Percentiles rank a stretch among this genome's conserved stretches.
Evolutionary conservation across 2,113 vertebrate genomes (phyloP).

Genomic region (Cynoglossus semilaevis): DNA sequence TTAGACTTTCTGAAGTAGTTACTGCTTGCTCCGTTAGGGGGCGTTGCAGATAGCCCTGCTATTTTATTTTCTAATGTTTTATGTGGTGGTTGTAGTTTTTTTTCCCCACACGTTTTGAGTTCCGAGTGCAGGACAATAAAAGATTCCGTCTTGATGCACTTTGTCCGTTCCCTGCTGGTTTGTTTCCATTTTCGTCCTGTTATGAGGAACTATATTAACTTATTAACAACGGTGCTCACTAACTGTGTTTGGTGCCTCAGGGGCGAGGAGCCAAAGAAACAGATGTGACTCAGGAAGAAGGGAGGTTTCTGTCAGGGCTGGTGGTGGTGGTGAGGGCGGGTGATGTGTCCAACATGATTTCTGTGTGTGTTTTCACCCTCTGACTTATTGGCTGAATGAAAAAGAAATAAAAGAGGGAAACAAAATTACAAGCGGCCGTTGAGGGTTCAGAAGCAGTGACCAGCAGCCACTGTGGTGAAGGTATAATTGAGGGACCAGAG

Average conservation of each 20-base stretch:
- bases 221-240: conserved; percentile 61
- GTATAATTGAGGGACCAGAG: conserved; percentile 71
- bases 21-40: too few species aligned
- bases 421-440: conserved; percentile 26
- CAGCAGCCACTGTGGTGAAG: conserved; percentile 63
- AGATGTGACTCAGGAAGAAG: conserved; percentile 59
- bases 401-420: neutral
- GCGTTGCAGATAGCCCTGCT: too few species aligned
- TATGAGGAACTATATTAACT: too few species aligned
- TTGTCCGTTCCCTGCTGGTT: too few species aligned
- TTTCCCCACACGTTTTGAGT: too few species aligned
- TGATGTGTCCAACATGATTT: conserved; percentile 63
- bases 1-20: too few species aligned
- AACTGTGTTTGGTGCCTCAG: conserved; percentile 64
- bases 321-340: conserved; percentile 28
- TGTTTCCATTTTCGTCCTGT: too few species aligned
- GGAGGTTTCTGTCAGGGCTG: neutral
- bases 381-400: conserved; percentile 26
- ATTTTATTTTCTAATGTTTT: too few species aligned
- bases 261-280: conserved; percentile 50
- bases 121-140: too few species aligned
- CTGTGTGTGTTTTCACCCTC: conserved; percentile 50
- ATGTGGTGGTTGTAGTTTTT: too few species aligned
- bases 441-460: conserved; percentile 15
- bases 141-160: too few species aligned